A percentile compares a stretch with the other conserved stretches of the same genome.
These are phyloP conservation scores for Diadegma fenestrale DNA, from an alignment of 2,888 invertebrate species.

Conservation along the genomic window DNA sequence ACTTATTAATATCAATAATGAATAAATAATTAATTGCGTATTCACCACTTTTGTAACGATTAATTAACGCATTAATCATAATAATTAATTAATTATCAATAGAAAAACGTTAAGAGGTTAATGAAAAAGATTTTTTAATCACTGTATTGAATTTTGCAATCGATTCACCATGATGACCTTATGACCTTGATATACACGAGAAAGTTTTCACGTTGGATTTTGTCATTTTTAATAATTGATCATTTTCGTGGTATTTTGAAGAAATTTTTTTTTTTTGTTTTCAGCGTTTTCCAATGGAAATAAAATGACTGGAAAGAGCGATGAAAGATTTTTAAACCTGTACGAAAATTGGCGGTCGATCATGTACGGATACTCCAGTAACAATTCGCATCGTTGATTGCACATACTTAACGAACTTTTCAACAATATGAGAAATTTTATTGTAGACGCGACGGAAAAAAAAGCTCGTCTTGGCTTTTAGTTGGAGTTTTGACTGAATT, in stretches of 20 bases:
- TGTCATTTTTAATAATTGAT: neutral
- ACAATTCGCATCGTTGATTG: constrained; percentile 32
- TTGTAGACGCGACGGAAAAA: neutral
- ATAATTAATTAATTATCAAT: no score
- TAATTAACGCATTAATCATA: no score
- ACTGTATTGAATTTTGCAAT: no score
- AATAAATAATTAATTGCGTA: no score
- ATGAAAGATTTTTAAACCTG: constrained; percentile 3
- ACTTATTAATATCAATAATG: no score
- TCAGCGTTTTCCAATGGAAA: neutral
- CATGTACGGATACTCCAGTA: constrained; percentile 35
- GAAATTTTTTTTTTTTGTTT: neutral
- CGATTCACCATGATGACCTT: no score
- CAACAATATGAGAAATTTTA: neutral
- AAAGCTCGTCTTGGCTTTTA: neutral
- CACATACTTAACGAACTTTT: constrained; percentile 5
- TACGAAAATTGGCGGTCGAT: constrained; percentile 38
- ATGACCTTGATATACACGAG: neutral
- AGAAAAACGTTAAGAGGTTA: no score
- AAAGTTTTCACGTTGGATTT: neutral
- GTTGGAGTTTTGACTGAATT: constrained; percentile 20
- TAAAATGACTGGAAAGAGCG: neutral
- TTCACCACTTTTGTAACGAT: no score
- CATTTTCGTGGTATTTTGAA: neutral
- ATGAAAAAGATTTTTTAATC: no score